A percentile compares a stretch with the other conserved stretches of the same genome.
These are phyloP conservation scores for Athene noctua DNA, from an alignment of 2,113 vertebrate genomes.

Conservation along the genomic window DNA sequence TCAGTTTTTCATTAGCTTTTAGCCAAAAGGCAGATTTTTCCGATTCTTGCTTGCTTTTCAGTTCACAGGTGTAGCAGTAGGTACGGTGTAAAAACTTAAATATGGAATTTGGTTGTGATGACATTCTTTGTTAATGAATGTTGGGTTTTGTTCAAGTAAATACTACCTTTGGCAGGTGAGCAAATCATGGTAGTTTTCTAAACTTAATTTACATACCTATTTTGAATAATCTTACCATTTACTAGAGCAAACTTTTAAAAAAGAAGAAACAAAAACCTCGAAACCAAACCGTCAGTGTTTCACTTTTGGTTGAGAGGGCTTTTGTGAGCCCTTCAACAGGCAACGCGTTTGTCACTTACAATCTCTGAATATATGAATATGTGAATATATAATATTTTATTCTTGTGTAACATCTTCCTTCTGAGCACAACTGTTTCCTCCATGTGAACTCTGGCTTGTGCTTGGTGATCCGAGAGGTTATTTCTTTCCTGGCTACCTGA, in stretches of 20 bases:
- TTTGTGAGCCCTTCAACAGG: neutral
- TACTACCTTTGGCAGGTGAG: neutral
- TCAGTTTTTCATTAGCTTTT: neutral
- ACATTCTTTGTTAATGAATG: neutral
- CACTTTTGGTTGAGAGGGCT: neutral
- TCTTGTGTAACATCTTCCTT: neutral
- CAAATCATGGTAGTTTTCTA: neutral
- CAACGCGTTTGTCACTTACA: fast-evolving
- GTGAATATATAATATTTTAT: neutral
- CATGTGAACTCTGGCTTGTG: neutral
- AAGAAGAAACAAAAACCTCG: neutral
- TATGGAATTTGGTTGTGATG: neutral
- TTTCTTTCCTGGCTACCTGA: neutral
- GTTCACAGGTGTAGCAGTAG: neutral
- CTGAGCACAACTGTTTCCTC: neutral
- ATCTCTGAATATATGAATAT: neutral
- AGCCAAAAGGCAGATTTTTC: neutral
- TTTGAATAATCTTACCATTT: neutral
- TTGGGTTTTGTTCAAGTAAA: neutral
- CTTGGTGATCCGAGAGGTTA: neutral
- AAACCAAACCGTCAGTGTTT: neutral
- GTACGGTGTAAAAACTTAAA: neutral
- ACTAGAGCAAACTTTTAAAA: neutral
- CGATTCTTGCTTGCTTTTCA: neutral
- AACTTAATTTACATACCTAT: neutral